Base-by-base conservation (phyloP, 2,888 invertebrate genomes). In the Anthophora plumipes region DNA sequence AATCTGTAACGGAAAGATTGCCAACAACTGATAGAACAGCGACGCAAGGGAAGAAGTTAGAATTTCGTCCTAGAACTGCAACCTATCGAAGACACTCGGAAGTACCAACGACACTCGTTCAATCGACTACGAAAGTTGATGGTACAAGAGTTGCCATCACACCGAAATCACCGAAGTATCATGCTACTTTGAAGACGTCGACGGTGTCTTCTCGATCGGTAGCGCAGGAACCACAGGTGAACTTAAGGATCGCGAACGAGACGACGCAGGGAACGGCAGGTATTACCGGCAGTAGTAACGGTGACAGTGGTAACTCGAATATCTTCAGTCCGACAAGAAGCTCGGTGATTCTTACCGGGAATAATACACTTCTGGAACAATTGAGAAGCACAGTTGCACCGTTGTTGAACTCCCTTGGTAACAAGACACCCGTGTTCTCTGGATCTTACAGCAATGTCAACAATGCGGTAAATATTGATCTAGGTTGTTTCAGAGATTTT, bases 331-430 rank as follows among this genome's bases (percentile, higher is more conserved):
- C 93, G 0, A 84, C 91, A 0, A 91, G 88, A 60, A 91, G 90
- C 63, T 68, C 82, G 17, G 88, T 89, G 55, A 86, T 91, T 50
- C 80, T 89, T 22, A 86, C 72, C 54, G 90, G 90, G 17, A 93
- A 92, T 46, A 80, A 60, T 7, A 89, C 90, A 11, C 83, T 93
- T 17, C 50, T 93, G 50, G 92, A 93, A 73, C 92, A 93, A 67
- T 79, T 93, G 4, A 86, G 92, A 37, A 93, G 93, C 78, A 93
- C 93, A 3, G 93, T 93, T 17, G 93, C 93, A 31, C 93, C 93
- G 22, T 84, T 93, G 37, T 85, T 93, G 22, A 89, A 85, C 74
- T 90, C 91, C 0, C 84, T 93, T n/a, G 92, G 91, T 43, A 88
- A 89, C 57, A 92, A 88, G 82, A 91, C 90, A 9, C 92, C 93